Percentiles rank a stretch among this genome's conserved stretches.
phyloP scores from a whole-genome alignment of 2,888 invertebrate species.

The Fissipunctia ypsillon region DNA sequence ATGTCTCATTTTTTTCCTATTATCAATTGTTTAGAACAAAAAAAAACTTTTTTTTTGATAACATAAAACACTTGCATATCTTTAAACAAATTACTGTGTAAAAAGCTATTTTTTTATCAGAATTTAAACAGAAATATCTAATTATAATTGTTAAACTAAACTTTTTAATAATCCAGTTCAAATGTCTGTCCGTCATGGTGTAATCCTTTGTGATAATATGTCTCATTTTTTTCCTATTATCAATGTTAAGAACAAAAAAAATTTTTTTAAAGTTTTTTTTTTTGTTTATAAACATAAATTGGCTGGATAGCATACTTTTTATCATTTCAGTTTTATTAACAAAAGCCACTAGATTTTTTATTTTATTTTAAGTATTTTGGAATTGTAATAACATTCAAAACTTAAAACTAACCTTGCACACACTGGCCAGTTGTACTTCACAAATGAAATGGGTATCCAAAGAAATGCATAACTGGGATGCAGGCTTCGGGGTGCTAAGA shows the following conservation, averaged over 20 bases:
- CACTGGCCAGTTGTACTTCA: background rate
- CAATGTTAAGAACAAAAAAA: background rate
- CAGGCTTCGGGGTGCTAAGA: background rate
- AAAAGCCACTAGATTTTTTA: no score
- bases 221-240: background rate
- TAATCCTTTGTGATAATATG: no score
- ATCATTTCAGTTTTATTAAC: background rate
- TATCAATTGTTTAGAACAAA: background rate
- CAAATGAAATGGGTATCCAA: background rate
- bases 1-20: background rate
- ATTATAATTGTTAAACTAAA: background rate
- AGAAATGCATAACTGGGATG: no score
- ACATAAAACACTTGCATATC: background rate
- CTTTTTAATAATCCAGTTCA: background rate
- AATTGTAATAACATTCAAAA: background rate
- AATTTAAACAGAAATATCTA: background rate
- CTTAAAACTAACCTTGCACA: conserved; percentile 18
- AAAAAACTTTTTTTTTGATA: background rate
- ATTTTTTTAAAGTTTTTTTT: background rate
- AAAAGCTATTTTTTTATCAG: no score
- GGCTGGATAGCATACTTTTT: background rate
- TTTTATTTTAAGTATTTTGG: background rate
- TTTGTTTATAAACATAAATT: background rate
- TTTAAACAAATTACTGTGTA: background rate
- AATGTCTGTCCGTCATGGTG: background rate